A percentile compares a stretch with the other conserved stretches of the same genome.
These are phyloP conservation scores for Chionis minor DNA, from an alignment of 2,113 vertebrate species.

Conservation along the genomic window DNA sequence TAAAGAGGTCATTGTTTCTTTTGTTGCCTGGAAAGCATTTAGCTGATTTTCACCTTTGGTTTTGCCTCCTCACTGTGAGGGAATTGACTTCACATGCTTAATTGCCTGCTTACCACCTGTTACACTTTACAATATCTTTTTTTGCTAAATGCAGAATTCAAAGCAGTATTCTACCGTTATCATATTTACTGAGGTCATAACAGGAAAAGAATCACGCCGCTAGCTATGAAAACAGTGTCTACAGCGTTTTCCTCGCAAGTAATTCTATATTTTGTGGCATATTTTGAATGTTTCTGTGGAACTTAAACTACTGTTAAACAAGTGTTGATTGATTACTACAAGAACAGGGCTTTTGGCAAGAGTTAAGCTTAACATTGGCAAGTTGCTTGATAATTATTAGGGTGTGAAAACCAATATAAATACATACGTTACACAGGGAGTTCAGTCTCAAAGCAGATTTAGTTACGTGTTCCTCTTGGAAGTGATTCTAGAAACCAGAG, in stretches of 20 bases:
- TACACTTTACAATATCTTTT: background rate
- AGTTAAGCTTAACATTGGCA: slow-evolving; percentile 1
- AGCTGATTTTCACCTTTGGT: background rate
- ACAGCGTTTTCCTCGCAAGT: background rate
- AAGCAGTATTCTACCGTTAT: background rate
- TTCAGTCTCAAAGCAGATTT: background rate
- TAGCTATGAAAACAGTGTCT: background rate
- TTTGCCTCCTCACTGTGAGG: background rate
- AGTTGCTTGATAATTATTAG: slow-evolving; percentile 30
- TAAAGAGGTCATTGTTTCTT: background rate
- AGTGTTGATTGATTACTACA: slow-evolving; percentile 29
- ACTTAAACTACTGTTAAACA: background rate
- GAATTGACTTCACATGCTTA: background rate
- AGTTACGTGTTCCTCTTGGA: background rate
- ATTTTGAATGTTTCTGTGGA: background rate
- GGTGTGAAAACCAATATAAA: slow-evolving; percentile 30
- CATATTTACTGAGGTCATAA: background rate
- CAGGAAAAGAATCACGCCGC: background rate
- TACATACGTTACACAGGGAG: background rate
- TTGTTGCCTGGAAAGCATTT: background rate
- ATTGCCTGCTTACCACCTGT: background rate
- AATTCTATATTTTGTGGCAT: background rate
- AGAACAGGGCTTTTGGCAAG: slow-evolving; percentile 30
- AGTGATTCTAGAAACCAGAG: background rate
- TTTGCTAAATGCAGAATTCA: background rate